Percentiles rank a stretch among this genome's conserved stretches.
Evolutionary conservation across 1,140 invertebrate genomes (phyloP).

Genomic region (Trichomalopsis sarcophagae): DNA sequence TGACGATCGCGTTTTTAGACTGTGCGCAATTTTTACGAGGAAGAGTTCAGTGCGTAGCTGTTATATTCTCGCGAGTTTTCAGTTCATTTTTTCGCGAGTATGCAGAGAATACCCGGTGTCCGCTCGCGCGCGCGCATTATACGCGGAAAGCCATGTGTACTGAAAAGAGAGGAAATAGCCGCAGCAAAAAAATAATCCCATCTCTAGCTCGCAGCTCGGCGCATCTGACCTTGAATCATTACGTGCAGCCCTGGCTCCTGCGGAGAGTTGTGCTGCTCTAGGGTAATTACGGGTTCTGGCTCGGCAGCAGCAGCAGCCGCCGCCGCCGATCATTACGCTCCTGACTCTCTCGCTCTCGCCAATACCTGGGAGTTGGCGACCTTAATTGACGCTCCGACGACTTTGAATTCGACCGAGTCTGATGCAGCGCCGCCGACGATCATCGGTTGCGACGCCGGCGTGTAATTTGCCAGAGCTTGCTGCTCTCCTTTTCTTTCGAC

Average conservation of each 20-base stretch:
- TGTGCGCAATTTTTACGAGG: no score
- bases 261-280: constrained; percentile 13
- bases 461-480: background rate
- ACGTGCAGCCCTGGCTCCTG: constrained; percentile 13
- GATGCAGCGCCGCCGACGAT: no score
- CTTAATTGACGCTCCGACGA: background rate
- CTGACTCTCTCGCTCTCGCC: background rate
- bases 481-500: background rate
- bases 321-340: constrained; percentile 12
- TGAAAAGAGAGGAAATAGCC: background rate
- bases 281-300: constrained; percentile 34
- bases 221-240: constrained; percentile 34
- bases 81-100: background rate
- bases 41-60: no score
- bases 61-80: no score
- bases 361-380: background rate
- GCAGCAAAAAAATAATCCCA: background rate
- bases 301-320: background rate
- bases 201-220: background rate
- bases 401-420: background rate
- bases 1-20: background rate
- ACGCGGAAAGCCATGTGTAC: background rate
- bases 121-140: background rate
- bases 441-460: background rate
- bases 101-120: background rate